phyloP scores from a whole-genome alignment of 2,888 invertebrate genomes.

The Oscheius sp. region DNA sequence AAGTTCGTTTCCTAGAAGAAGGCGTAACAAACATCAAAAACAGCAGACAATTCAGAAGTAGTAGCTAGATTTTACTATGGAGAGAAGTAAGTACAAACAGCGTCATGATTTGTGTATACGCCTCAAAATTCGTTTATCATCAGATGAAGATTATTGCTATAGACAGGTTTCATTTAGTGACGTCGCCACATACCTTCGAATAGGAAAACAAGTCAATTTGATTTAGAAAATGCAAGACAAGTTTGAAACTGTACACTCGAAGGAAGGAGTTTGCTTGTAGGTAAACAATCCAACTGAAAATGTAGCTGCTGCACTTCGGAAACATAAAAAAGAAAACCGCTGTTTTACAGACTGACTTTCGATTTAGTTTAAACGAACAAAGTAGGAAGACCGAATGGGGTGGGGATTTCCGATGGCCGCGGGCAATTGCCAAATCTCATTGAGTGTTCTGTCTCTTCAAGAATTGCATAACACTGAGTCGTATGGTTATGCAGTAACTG shows the following conservation, averaged over 20 bases:
- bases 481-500: not conserved
- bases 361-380: conserved; percentile 14
- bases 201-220: too few species aligned
- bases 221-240: too few species aligned
- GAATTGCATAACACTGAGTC: not conserved
- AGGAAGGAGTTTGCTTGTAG: too few species aligned
- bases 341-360: conserved; percentile 1
- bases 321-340: not conserved
- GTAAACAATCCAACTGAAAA: too few species aligned
- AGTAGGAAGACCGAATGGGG: conserved; percentile 20
- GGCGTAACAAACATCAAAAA: too few species aligned
- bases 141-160: not conserved
- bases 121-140: not conserved
- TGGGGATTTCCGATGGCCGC: conserved; percentile 26
- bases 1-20: too few species aligned
- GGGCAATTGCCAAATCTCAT: too few species aligned
- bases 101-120: not conserved
- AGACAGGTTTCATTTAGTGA: not conserved
- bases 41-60: too few species aligned
- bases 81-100: too few species aligned
- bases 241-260: too few species aligned
- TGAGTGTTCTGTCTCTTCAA: conserved; percentile 9
- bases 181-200: too few species aligned
- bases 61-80: too few species aligned
- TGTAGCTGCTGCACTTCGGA: not conserved